Percentiles rank a stretch among this genome's conserved stretches.
phyloP scores from a whole-genome alignment of 2,888 invertebrate genomes.

The Drosophila putrida region DNA sequence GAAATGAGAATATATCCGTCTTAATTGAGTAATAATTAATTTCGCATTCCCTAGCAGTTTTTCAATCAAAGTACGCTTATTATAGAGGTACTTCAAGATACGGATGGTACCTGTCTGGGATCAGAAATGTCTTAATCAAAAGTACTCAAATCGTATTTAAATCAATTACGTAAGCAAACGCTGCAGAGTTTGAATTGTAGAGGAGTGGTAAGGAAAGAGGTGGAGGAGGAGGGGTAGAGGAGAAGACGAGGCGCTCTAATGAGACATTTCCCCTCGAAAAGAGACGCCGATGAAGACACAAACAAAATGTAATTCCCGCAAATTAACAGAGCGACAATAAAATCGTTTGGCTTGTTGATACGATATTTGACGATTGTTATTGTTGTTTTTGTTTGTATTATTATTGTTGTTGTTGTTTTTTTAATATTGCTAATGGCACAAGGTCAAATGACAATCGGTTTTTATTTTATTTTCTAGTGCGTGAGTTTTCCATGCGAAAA shows the following conservation, averaged over 20 bases:
- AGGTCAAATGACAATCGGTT: conserved; percentile 57
- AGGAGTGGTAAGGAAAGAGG: not conserved
- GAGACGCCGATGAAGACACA: conserved; percentile 38
- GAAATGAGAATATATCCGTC: not conserved
- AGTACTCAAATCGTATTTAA: conserved; percentile 25
- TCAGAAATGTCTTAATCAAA: conserved; percentile 40
- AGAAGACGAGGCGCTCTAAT: conserved; percentile 6
- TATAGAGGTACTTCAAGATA: not conserved
- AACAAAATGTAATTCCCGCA: conserved; percentile 56
- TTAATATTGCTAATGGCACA: conserved; percentile 42
- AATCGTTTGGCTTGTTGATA: conserved; percentile 30
- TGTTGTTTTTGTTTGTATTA: conserved; percentile 15
- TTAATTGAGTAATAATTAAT: not conserved
- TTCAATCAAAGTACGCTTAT: conserved; percentile 1
- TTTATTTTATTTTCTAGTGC: conserved; percentile 33
- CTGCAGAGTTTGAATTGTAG: not conserved
- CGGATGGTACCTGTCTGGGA: not conserved
- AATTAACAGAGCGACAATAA: conserved; percentile 57
- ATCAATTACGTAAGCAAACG: conserved; percentile 41
- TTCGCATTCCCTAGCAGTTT: not conserved
- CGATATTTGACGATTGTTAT: conserved; percentile 37
- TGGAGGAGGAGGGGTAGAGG: not conserved
- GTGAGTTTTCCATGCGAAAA: conserved; percentile 70
- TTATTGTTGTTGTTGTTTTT: conserved; percentile 10
- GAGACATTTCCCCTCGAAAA: conserved; percentile 21